These are phyloP conservation scores for Kryptolebias ocellatus DNA, from an alignment of 2,797 vertebrate species.

Conservation along the genomic window DNA sequence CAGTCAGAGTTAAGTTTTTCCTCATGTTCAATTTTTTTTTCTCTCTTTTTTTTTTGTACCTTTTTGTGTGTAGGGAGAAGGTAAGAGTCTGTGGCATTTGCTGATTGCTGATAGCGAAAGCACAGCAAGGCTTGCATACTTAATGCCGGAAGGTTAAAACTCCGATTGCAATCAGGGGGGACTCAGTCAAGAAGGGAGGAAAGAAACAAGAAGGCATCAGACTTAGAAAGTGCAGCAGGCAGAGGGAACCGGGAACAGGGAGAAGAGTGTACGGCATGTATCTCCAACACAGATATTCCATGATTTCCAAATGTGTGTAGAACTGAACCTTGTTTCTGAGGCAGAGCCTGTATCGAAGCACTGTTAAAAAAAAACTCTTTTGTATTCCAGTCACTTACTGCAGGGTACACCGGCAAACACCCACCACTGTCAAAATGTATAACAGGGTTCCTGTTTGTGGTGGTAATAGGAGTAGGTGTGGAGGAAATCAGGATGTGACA, in stretches of 20 bases:
- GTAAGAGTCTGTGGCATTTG: constrained; percentile 48
- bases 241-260: constrained; percentile 41
- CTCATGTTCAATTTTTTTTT: constrained; percentile 7
- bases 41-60: constrained; percentile 2
- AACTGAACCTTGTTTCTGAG: constrained; percentile 51
- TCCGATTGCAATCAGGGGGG: constrained; percentile 72
- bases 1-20: constrained; percentile 2
- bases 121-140: constrained; percentile 58
- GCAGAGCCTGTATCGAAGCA: constrained; percentile 38
- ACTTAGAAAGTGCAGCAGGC: constrained; percentile 66
- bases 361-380: constrained; percentile 47
- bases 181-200: constrained; percentile 34
- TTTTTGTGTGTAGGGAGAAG: constrained; percentile 31
- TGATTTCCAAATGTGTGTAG: constrained; percentile 57
- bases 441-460: constrained; percentile 50
- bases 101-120: constrained; percentile 73
- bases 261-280: constrained; percentile 38
- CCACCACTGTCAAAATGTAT: constrained; percentile 55
- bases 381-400: constrained; percentile 56
- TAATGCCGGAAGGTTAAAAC: constrained; percentile 52
- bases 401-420: constrained; percentile 45
- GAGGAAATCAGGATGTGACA: constrained; percentile 55
- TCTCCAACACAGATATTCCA: constrained; percentile 21
- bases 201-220: constrained; percentile 56
- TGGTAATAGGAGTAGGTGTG: constrained; percentile 52